phyloP scores from a whole-genome alignment of 2,888 invertebrate genomes.

The Trachelus tabidus region DNA sequence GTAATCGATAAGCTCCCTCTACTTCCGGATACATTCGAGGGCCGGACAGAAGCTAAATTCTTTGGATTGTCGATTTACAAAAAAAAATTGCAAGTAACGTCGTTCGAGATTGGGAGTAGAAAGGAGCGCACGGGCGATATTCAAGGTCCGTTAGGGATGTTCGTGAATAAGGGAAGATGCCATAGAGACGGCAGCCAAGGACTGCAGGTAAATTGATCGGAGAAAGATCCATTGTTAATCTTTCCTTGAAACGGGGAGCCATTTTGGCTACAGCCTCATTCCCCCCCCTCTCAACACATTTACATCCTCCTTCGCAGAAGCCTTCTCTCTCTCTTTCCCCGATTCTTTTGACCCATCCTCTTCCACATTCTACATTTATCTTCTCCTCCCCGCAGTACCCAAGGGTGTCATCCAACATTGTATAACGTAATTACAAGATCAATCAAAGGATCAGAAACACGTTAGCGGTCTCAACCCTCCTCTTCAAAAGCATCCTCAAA shows the following conservation, averaged over 20 bases:
- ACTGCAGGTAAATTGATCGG: constrained; percentile 6
- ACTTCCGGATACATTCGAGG: not conserved
- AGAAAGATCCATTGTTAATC: constrained; percentile 11
- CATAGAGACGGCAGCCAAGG: not conserved
- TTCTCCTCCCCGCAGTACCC: too few species aligned
- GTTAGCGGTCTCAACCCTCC: too few species aligned
- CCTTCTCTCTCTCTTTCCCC: too few species aligned
- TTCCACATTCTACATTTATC: too few species aligned
- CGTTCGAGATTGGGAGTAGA: not conserved
- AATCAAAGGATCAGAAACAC: too few species aligned
- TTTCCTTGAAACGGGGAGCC: not conserved
- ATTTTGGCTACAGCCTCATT: not conserved
- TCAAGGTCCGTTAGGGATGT: not conserved
- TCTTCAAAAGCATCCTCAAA: too few species aligned
- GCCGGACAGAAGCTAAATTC: not conserved
- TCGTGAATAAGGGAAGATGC: not conserved
- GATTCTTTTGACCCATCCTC: too few species aligned
- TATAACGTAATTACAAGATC: too few species aligned
- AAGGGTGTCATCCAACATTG: too few species aligned
- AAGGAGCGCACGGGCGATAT: not conserved
- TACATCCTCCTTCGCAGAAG: too few species aligned
- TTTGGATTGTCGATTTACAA: not conserved
- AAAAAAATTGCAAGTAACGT: not conserved
- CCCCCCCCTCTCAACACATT: too few species aligned
- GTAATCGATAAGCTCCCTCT: not conserved